phyloP scores from a whole-genome alignment of 2,113 vertebrate species.

The Mormoops blainvillei region DNA sequence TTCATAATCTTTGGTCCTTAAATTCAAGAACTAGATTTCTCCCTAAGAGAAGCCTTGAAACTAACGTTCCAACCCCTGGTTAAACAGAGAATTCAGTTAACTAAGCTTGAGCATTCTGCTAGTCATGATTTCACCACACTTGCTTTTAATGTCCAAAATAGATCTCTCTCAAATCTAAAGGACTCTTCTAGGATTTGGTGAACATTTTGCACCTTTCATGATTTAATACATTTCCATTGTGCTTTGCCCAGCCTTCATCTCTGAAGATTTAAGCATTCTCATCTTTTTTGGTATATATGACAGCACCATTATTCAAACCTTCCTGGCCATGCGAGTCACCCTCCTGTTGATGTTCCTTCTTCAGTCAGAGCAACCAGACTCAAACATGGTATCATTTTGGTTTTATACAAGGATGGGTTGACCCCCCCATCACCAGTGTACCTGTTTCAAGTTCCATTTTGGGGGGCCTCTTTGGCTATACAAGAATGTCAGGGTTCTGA shows the following conservation, averaged over 20 bases:
- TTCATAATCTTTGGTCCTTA: not conserved
- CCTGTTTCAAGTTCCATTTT: conserved; percentile 39
- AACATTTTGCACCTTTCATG: conserved; percentile 25
- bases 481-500: conserved; percentile 56
- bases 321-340: not conserved
- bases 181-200: conserved; percentile 39
- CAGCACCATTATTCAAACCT: not conserved
- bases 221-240: conserved; percentile 29
- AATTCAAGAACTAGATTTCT: conserved; percentile 18
- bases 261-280: not conserved
- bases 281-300: conserved; percentile 38
- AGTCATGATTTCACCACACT: not conserved
- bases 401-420: conserved; percentile 43
- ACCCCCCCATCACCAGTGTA: not conserved
- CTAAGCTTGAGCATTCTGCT: not conserved
- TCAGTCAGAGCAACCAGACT: conserved; percentile 13
- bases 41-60: conserved; percentile 4
- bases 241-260: conserved; percentile 18
- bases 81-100: conserved; percentile 12
- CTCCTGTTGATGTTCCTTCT: conserved; percentile 22
- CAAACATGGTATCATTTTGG: not conserved
- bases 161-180: conserved; percentile 21
- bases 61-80: not conserved
- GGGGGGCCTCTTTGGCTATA: conserved; percentile 27
- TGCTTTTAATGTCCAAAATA: conserved; percentile 39